phyloP scores from a whole-genome alignment of 2,888 invertebrate genomes.

The Sminthurides aquaticus region DNA sequence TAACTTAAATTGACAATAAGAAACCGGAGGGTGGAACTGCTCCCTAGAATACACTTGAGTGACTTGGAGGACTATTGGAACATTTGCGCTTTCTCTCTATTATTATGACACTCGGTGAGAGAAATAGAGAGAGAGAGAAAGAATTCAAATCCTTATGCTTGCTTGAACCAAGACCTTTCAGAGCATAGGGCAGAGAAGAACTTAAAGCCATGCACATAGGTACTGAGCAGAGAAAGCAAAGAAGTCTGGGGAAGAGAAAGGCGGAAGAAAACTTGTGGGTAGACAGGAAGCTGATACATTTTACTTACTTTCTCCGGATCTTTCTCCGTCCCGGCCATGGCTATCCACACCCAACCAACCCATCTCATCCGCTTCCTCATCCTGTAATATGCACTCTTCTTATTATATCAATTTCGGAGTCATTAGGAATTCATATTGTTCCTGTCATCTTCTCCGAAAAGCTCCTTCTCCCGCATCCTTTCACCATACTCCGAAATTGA shows the following conservation, averaged over 20 bases:
- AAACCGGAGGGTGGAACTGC: background rate
- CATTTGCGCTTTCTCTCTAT: background rate
- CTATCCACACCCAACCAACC: background rate
- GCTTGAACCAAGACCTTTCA: too few relatives aligned
- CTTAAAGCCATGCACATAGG: too few relatives aligned
- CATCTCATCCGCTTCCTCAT: background rate
- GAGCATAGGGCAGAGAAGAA: too few relatives aligned
- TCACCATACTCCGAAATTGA: conserved; percentile 13
- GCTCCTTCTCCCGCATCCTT: background rate
- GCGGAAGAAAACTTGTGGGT: too few relatives aligned
- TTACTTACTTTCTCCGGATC: background rate
- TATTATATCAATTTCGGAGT: conserved; percentile 6
- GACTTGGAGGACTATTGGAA: background rate
- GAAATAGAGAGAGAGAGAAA: background rate
- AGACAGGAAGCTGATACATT: background rate
- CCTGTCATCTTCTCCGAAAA: conserved; percentile 13
- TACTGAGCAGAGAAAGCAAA: too few relatives aligned
- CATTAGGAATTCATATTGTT: conserved; percentile 14
- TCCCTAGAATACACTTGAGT: background rate
- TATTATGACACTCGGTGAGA: background rate
- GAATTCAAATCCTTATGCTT: too few relatives aligned
- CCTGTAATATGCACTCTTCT: background rate
- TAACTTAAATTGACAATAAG: conserved; percentile 7
- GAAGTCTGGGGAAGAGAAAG: too few relatives aligned
- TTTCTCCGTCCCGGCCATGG: background rate